These are phyloP conservation scores for Vireo altiloquus DNA, from an alignment of 2,113 vertebrate species.

Conservation along the genomic window DNA sequence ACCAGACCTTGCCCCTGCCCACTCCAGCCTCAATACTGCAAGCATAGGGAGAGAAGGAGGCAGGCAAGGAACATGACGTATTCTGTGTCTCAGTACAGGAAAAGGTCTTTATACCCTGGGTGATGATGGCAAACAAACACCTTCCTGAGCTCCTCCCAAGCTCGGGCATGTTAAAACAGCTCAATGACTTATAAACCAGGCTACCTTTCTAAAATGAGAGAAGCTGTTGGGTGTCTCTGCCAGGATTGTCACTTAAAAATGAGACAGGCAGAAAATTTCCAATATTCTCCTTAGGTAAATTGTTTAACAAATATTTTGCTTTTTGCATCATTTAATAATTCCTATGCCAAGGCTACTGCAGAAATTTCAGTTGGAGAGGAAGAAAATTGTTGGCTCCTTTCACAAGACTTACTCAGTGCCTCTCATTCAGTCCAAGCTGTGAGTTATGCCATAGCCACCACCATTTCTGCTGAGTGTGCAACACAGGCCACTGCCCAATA, in stretches of 20 bases:
- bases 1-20: neutral
- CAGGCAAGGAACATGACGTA: accelerated
- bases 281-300: neutral
- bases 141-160: neutral
- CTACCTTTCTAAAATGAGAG: neutral
- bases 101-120: neutral
- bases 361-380: neutral
- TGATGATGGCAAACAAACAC: neutral
- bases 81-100: neutral
- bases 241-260: neutral
- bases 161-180: neutral
- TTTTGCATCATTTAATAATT: neutral
- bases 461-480: neutral
- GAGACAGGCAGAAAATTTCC: neutral
- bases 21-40: neutral
- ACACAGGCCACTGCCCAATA: neutral
- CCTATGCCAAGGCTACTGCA: neutral
- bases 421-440: neutral
- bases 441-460: neutral
- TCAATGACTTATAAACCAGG: neutral
- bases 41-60: accelerated
- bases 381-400: neutral
- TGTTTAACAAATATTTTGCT: neutral
- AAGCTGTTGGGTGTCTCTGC: neutral
- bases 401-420: neutral